Percentiles rank a stretch among this genome's conserved stretches.
Conservation (phyloP, 2,797 vertebrate species). For the Peromyscus nudipes region DNA sequence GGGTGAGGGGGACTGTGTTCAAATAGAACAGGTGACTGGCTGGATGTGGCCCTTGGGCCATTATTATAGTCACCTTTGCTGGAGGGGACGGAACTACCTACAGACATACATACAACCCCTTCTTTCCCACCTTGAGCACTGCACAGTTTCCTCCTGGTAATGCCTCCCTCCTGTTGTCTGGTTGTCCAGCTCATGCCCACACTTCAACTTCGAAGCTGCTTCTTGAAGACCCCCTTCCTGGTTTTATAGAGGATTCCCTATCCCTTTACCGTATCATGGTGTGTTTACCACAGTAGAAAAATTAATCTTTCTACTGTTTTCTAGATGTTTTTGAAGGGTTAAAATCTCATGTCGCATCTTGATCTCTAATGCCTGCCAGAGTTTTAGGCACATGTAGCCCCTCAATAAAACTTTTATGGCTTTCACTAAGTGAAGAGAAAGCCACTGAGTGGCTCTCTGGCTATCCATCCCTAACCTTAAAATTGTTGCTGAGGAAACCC, state of each 20-base stretch:
- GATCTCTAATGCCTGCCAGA: neutral
- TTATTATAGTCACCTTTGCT: neutral
- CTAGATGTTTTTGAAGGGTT: neutral
- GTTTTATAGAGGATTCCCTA: neutral
- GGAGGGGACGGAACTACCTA: neutral
- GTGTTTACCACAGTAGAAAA: neutral
- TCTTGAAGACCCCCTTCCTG: neutral
- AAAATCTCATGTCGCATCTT: neutral
- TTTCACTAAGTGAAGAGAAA: constrained; percentile 17
- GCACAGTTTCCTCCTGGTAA: neutral
- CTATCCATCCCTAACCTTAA: neutral
- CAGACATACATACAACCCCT: neutral
- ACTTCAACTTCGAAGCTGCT: neutral
- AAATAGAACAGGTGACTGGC: neutral
- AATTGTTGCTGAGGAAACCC: constrained; percentile 69
- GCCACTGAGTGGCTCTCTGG: neutral
- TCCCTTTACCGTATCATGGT: neutral
- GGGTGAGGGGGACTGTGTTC: neutral
- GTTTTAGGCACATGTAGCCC: neutral
- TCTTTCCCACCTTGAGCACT: neutral
- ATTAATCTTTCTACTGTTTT: neutral
- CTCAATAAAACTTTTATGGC: neutral
- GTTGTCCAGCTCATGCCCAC: neutral
- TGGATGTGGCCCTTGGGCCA: neutral
- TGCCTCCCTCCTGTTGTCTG: neutral